Base-by-base conservation (phyloP, 2,113 vertebrate species). In the Muntiacus reevesi region DNA sequence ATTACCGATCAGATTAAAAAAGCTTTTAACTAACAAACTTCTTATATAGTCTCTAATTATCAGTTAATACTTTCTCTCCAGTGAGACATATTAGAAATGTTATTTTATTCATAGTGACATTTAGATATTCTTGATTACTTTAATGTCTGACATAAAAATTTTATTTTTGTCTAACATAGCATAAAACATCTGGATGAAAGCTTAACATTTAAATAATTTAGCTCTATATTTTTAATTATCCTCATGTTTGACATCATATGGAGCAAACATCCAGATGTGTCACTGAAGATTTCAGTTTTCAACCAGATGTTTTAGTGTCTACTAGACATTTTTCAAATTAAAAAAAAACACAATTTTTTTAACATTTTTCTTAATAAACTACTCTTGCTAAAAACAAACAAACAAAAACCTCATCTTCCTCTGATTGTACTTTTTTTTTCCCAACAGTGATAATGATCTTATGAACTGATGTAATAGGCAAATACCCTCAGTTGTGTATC, bases 331-430 rank as follows among this genome's bases (percentile, higher is more conserved):
- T 97, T 96, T 89, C 21, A 59, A 91, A 55, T 92, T 9, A 60
- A 95, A 90, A 95, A 71, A 84, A 76, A 17, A 47, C 45, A 1
- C 15, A 52, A 25, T 71, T 40, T 59, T 62, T 40, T 82, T 33
- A 50, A 40, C n/a, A 43, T 67, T 98, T 98, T 97, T 98, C 90
- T 98, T 98, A 98, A 98, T 98, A 98, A 98, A 98, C 91, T 19
- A 92, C 59, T 28, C 95, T 98, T 98, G 97, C 97, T 10, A 21
- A 98, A 64, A 67, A 19, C 23, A 36, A 86, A 52, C 27, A 54
- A 59, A 90, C 47, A 54, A 94, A 97, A 91, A 36, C n/a, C 10
- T 97, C 50, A 89, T 8, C 16, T n/a, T 88, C 89, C 67, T 94
- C 71, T 97, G 13, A 33, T 16, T 78, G 1, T 96, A 54, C 83